Percentiles rank a stretch among this genome's conserved stretches.
Evolutionary conservation across 2,888 invertebrate species (phyloP).

Genomic region (Apamea anceps): DNA sequence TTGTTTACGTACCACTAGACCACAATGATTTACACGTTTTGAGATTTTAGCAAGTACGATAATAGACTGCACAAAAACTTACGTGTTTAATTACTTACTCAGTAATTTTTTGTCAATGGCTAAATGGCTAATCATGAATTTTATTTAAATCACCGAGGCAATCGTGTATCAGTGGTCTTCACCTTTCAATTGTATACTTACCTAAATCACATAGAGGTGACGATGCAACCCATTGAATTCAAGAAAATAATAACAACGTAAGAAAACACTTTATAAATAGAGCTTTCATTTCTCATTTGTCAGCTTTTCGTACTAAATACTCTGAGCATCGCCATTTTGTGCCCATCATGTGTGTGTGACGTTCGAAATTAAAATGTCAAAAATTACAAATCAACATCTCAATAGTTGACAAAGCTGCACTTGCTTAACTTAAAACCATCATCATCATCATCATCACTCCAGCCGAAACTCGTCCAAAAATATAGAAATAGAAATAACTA

Average conservation of each 20-base stretch:
- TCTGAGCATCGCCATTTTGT: background rate
- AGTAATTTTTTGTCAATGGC: background rate
- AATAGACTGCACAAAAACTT: constrained; percentile 15
- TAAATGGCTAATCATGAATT: background rate
- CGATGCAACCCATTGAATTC: background rate
- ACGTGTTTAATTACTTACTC: background rate
- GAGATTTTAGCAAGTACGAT: background rate
- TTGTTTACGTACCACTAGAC: background rate
- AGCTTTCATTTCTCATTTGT: background rate
- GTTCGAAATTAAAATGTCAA: background rate
- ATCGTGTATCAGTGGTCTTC: constrained; percentile 14
- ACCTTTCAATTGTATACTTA: background rate
- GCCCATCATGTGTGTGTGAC: background rate
- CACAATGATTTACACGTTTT: constrained; percentile 13
- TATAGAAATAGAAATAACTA: background rate
- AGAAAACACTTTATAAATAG: background rate
- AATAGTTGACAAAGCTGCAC: background rate
- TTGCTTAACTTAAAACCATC: background rate
- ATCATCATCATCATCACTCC: background rate
- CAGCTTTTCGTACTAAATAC: background rate
- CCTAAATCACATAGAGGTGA: background rate
- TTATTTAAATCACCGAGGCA: background rate
- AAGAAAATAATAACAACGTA: background rate
- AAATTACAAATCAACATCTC: background rate
- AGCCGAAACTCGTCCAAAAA: background rate